Percentiles rank a stretch among this genome's conserved stretches.
Evolutionary conservation across 2,888 invertebrate genomes (phyloP).

Genomic region (Blomia tropicalis): DNA sequence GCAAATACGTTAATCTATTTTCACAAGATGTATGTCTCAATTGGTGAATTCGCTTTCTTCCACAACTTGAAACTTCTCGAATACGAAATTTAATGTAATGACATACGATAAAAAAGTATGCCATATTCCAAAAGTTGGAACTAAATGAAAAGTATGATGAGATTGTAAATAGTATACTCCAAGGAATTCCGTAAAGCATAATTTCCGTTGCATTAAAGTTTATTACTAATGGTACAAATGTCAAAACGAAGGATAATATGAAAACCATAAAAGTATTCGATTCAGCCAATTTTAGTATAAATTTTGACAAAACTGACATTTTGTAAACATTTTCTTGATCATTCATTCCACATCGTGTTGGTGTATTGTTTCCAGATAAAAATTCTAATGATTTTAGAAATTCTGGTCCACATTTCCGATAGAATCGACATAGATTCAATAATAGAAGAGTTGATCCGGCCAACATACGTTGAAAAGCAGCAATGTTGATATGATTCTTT

Average conservation of each 20-base stretch:
- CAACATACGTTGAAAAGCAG: not conserved
- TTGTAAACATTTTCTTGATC: not conserved
- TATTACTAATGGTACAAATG: not conserved
- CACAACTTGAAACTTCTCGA: not conserved
- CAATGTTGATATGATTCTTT: slow-evolving; percentile 16
- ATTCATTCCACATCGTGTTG: not conserved
- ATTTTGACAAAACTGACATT: not conserved
- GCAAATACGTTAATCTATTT: no score
- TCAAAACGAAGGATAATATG: slow-evolving; percentile 3
- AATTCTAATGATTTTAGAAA: slow-evolving; percentile 11
- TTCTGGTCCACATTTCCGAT: not conserved
- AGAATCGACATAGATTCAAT: not conserved
- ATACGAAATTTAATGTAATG: slow-evolving; percentile 1
- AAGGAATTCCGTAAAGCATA: slow-evolving; percentile 1
- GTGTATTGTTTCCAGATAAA: not conserved
- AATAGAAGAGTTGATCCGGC: not conserved
- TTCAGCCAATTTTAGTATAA: not conserved
- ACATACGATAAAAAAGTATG: slow-evolving; percentile 15
- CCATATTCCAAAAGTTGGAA: not conserved
- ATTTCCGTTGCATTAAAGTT: not conserved
- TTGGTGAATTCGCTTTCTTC: not conserved
- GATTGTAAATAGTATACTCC: not conserved
- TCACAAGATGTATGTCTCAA: no score
- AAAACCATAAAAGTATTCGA: not conserved
- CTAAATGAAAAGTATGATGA: not conserved